Evolutionary conservation across 2,113 vertebrate genomes (phyloP).

Genomic region (Gallinago paraguaiae): DNA sequence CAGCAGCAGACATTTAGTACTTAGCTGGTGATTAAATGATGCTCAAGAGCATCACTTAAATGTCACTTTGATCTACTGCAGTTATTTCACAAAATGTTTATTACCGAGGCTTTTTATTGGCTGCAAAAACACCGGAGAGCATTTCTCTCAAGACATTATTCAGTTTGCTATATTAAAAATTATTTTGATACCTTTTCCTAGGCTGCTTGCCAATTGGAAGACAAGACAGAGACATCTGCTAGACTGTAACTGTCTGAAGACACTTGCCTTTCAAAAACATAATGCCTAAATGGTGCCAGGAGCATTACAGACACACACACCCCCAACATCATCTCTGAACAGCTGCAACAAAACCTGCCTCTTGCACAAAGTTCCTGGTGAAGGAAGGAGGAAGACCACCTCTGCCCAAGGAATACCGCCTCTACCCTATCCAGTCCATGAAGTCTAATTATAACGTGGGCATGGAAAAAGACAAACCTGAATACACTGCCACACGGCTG

Average conservation of each 20-base stretch:
- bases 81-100: constrained; percentile 42
- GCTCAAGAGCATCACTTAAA: constrained; percentile 36
- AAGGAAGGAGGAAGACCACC: not conserved
- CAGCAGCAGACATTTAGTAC: not conserved
- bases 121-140: not conserved
- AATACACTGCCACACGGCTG: not conserved
- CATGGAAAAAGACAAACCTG: not conserved
- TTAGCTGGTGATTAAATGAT: constrained; percentile 22
- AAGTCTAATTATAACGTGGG: not conserved
- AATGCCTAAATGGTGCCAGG: not conserved
- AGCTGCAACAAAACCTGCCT: constrained; percentile 20
- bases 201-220: not conserved
- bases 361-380: not conserved
- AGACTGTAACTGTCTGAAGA: not conserved
- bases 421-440: not conserved
- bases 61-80: constrained; percentile 27
- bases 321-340: not conserved
- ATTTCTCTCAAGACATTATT: not conserved
- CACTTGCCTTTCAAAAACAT: constrained; percentile 7
- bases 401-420: not conserved
- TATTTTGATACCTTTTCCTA: constrained; percentile 20
- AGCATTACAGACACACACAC: not conserved
- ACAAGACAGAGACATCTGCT: not conserved
- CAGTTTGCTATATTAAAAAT: constrained; percentile 15
- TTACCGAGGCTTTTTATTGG: constrained; percentile 1